Evolutionary conservation across 2,888 invertebrate species (phyloP).

Genomic region (Troides oblongomaculatus): DNA sequence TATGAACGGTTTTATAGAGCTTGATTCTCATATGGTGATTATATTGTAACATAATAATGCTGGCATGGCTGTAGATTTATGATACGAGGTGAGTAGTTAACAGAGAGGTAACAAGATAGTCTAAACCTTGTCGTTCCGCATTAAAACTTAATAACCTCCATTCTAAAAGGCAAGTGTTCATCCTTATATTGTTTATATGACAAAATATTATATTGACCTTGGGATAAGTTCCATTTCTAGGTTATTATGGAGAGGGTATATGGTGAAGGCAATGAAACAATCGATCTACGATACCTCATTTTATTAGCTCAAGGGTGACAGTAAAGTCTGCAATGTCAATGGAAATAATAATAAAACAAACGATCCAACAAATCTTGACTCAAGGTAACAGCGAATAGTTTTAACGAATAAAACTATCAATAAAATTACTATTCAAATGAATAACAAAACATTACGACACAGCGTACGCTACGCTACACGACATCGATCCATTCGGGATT

Average conservation of each 20-base stretch:
- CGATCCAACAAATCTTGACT: slow-evolving; percentile 79
- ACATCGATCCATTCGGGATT: slow-evolving; percentile 42
- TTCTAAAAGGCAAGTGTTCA: too few relatives aligned
- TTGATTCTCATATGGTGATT: too few relatives aligned
- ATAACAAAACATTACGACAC: slow-evolving; percentile 55
- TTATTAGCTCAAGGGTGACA: slow-evolving; percentile 78
- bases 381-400: slow-evolving; percentile 77
- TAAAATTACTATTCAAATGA: slow-evolving; percentile 68
- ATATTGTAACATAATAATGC: too few relatives aligned
- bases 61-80: too few relatives aligned
- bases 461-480: slow-evolving; percentile 35
- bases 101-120: too few relatives aligned
- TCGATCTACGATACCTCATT: slow-evolving; percentile 72
- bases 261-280: slow-evolving; percentile 54
- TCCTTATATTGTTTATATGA: too few relatives aligned
- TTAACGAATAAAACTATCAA: slow-evolving; percentile 74
- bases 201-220: too few relatives aligned
- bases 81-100: too few relatives aligned
- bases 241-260: neutral
- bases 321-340: slow-evolving; percentile 75
- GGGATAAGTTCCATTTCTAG: too few relatives aligned
- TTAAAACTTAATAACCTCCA: too few relatives aligned
- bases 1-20: too few relatives aligned
- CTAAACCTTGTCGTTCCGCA: too few relatives aligned
- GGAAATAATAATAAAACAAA: slow-evolving; percentile 77